Evolutionary conservation across 2,888 invertebrate genomes (phyloP), one percentile per base, ranked within the genome.

Genomic region (Drosophila ezoana): DNA sequence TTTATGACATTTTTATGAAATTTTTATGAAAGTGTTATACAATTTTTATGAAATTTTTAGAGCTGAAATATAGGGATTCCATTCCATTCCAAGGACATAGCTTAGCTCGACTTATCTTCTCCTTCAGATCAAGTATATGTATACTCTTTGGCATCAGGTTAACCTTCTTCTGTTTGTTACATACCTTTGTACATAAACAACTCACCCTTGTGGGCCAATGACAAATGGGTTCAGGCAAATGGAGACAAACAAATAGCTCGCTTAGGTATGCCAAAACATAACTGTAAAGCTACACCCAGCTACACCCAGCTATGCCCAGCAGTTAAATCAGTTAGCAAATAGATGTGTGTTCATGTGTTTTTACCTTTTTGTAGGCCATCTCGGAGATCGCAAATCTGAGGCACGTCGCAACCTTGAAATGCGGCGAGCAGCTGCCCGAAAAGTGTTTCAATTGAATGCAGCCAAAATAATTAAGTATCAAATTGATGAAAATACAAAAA

Each of bases 361-460:
- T 28, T 43, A 28, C 44, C 28, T 20, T 32, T 72, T 72, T 68
- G 76, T 76, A 72, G 76, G 76, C 72, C 76, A 76, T 72, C 72
- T 41, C 41, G 35, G 2, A 32, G 65, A 43, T 37, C 32, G 6
- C 51, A 60, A 4, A 16, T 56, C 57, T 58, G 40, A 41, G 54
- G 69, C 85, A 81, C 85, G 76, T 79, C 68, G 56, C 51, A 74
- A 82, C 86, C 86, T 85, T 85, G 82, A 70, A 57, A 61, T 8
- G 8, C 28, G 28, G 8, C 2, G 28, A 2, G 32, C 75, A 66
- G 70, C 70, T 66, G 66, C 44, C 59, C 59, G 57, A 65, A 81
- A 84, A 79, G 73, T 83, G 73, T 84, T 87, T 87, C 73, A 84
- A 84, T 84, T 75, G 76, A 79, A 85, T 85, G 81, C 84, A 79